A percentile compares a stretch with the other conserved stretches of the same genome.
phyloP scores from a whole-genome alignment of 2,113 vertebrate genomes.

The Nycticorax nycticorax region DNA sequence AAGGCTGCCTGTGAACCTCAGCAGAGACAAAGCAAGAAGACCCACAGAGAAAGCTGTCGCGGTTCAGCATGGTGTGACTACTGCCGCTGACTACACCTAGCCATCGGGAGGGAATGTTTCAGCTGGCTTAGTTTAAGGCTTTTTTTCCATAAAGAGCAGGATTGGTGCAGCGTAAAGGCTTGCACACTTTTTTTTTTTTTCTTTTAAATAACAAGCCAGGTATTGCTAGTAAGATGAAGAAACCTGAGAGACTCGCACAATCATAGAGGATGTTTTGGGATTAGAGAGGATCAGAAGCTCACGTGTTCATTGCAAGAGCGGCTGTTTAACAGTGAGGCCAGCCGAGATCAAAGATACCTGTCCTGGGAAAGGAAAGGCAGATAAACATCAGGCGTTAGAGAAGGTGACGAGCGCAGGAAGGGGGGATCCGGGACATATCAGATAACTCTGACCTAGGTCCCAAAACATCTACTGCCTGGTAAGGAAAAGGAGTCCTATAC shows the following conservation, averaged over 20 bases:
- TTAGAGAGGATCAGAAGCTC: conserved; percentile 42
- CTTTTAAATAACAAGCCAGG: background rate
- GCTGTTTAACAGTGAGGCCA: background rate
- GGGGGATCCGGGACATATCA: background rate
- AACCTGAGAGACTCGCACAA: background rate
- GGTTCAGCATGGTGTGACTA: background rate
- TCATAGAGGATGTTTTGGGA: conserved; percentile 37
- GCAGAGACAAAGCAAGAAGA: background rate
- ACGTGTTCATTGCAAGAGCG: background rate
- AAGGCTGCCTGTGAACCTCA: background rate
- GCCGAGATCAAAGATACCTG: conserved; percentile 41
- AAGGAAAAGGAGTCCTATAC: background rate
- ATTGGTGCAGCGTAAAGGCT: background rate
- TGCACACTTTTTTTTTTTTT: background rate
- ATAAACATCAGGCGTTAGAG: conserved; percentile 5
- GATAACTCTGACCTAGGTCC: conserved; percentile 12
- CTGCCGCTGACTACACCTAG: background rate
- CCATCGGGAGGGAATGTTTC: background rate
- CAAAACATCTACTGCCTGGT: conserved; percentile 18
- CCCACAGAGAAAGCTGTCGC: background rate
- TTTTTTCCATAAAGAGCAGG: background rate
- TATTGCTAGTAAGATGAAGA: background rate
- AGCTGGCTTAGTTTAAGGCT: background rate
- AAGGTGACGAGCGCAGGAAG: background rate
- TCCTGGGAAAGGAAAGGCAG: conserved; percentile 42